Evolutionary conservation across 2,797 vertebrate species (phyloP).

Genomic region (Glyptemys insculpta): DNA sequence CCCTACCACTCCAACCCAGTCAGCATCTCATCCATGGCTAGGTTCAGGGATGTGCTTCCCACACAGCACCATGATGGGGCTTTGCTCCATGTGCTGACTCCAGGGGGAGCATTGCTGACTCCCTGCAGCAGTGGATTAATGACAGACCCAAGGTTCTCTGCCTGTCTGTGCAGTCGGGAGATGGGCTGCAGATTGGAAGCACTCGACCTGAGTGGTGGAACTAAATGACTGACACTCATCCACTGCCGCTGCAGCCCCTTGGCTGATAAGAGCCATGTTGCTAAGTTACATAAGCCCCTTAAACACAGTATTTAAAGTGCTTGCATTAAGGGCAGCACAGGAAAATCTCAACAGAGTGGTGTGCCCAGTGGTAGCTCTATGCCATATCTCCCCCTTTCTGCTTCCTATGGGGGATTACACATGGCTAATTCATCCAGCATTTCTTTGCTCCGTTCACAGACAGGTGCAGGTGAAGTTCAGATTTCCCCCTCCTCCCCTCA

Average conservation of each 20-base stretch:
- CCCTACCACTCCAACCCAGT: background rate
- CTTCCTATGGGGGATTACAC: background rate
- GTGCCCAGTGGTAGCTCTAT: background rate
- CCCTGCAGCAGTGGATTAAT: background rate
- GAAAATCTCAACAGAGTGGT: background rate
- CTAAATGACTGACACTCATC: background rate
- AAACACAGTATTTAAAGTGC: background rate
- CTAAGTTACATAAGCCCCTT: constrained; percentile 65
- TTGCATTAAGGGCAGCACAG: background rate
- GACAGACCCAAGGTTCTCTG: background rate
- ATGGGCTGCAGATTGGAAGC: background rate
- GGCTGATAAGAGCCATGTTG: constrained; percentile 57
- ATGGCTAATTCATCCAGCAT: background rate
- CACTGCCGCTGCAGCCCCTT: constrained; percentile 25
- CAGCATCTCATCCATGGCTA: background rate
- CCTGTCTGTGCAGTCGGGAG: background rate
- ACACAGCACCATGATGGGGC: background rate
- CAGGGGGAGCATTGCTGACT: background rate
- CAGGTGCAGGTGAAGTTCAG: background rate
- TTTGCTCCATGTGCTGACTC: background rate
- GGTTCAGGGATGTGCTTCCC: background rate
- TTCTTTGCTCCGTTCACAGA: background rate
- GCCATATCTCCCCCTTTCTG: background rate
- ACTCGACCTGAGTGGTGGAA: background rate
- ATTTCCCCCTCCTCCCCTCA: background rate